These are phyloP conservation scores for Pomatorhinus ruficollis DNA, from an alignment of 2,113 vertebrate genomes.

Conservation along the genomic window DNA sequence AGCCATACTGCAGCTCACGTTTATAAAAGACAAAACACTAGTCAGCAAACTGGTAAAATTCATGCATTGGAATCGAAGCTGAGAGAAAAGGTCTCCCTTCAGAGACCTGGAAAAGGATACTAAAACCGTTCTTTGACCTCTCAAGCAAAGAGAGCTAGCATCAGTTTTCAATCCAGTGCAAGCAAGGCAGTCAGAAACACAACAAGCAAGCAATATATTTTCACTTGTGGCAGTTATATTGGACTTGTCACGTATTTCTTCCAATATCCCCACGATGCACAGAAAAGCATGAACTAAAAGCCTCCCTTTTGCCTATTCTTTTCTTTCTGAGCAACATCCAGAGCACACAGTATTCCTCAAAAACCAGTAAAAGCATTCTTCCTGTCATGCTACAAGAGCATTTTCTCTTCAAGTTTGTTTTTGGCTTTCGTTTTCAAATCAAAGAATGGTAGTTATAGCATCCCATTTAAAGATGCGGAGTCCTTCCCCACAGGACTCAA, in stretches of 20 bases:
- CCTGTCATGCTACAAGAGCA: not conserved
- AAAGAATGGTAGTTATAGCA: not conserved
- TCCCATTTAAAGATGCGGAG: not conserved
- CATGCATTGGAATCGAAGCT: not conserved
- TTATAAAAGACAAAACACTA: not conserved
- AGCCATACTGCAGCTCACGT: not conserved
- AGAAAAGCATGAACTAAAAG: not conserved
- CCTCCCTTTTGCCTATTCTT: not conserved
- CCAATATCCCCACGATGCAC: not conserved
- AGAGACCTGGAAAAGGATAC: not conserved
- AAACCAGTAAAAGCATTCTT: not conserved
- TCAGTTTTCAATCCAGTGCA: not conserved
- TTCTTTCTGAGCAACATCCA: not conserved
- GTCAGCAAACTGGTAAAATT: not conserved
- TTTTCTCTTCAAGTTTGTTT: constrained; percentile 4
- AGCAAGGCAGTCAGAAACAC: not conserved
- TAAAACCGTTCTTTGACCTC: not conserved
- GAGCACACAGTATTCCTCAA: not conserved
- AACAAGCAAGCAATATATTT: not conserved
- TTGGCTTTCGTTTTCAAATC: not conserved
- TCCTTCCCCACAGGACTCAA: not conserved
- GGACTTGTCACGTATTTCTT: not conserved
- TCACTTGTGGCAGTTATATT: not conserved
- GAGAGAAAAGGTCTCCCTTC: not conserved
- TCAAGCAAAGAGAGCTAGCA: not conserved